Base-by-base conservation (phyloP, 2,888 invertebrate genomes). In the Piscicola geometra region DNA sequence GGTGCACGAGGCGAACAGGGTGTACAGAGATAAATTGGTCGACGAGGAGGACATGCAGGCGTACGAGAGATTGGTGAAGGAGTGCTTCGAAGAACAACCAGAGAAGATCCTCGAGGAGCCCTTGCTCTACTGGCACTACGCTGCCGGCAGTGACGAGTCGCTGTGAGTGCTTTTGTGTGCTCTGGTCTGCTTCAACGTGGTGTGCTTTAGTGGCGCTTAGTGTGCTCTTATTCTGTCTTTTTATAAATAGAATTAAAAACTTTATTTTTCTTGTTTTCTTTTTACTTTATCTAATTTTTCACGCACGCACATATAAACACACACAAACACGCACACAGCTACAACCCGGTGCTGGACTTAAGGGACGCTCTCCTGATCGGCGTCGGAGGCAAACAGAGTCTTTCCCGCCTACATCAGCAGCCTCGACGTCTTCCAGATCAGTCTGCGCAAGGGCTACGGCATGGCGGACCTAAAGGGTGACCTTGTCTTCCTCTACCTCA, bases 371-470 rank as follows among this genome's bases (percentile, higher is more conserved):
- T 97, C 69, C 87, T 97, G 75, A 94, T 97, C 15, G 96, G 97
- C 67, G 96, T 97, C 1, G 97, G 96, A 76, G 97, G 97, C 68
- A 96, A 96, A 85, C 96, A 97, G 86, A 94, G 93, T 68, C 87
- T 97, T 78, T 91, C 96, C 0, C 89, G 96, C 96, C 0, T 97
- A 93, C 84, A 95, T 97, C 85, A 93, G 94, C 41, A 91, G 93
- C 80, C 89, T 96, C 81, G 96, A 97, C 88, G 95, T 96, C 21
- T 90, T 92, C 78, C 96, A 79, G 87, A 52, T 97, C 81, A 93
- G 94, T 83, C 87, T 96, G 52, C 90, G 92, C 81, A 93, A 93
- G 84, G 93, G 93, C n/a, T 94, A 94, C 82, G 90, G 91, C 1
- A 90, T 95, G 1, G 84, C 89, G 68, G 96, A 97, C 86, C 88